Base-by-base conservation (phyloP, 1,140 invertebrate genomes). In the Aradophagus sp. region DNA sequence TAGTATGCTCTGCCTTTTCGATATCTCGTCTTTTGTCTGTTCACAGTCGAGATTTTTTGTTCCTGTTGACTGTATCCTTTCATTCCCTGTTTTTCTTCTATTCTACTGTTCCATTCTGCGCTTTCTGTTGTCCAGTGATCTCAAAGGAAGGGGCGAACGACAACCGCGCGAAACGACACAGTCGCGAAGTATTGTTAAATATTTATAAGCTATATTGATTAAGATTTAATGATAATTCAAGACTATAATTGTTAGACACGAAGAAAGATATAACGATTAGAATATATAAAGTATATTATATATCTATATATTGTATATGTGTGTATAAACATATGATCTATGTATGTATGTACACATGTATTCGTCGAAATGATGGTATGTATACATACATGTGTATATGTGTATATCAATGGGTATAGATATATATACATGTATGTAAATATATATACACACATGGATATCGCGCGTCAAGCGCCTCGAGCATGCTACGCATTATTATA, bases 111-210 rank as follows among this genome's bases (percentile, higher is more conserved):
- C n/a, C n/a, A n/a, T n/a, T n/a, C n/a, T n/a, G n/a, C n/a, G n/a
- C n/a, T n/a, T n/a, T n/a, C n/a, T n/a, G n/a, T 36, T 5, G 23
- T 29, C 56, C 41, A 27, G 27, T 61, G 69, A 66, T 66, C 69
- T 66, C 69, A 72, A 32, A 27, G 36, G 38, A 39, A 65, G 42
- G 48, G 52, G 52, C 23, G 50, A 44, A 63, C 29, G 32, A 26
- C 14, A 39, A 62, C 20, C 23, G 15, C 29, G 53, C 20, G 55
- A 63, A 38, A 41, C 19, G 67, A 52, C 15, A 58, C 39, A 74
- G 58, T 68, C 52, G 58, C 63, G 53, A 67, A 75, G 61, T 74
- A 68, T 79, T 77, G 72, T 79, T 79, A 66, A 77, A 74, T 79
- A 79, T 77, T 79, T 79, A 45, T 77, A 77, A 75, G 47, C 13